Percentiles rank a stretch among this genome's conserved stretches.
phyloP scores from a whole-genome alignment of 2,797 vertebrate genomes.

The Sparus aurata region DNA sequence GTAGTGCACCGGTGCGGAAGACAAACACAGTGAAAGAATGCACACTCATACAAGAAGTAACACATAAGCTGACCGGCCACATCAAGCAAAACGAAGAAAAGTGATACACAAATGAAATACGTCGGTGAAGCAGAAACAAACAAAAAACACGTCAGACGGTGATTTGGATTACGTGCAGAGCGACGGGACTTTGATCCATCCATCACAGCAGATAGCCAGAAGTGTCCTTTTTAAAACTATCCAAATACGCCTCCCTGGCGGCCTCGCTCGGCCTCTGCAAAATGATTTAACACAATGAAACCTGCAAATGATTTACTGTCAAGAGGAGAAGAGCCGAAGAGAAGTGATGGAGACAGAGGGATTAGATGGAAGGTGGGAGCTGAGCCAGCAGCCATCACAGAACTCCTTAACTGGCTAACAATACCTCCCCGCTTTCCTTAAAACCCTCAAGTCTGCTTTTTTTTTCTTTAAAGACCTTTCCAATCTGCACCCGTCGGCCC shows the following conservation, averaged over 20 bases:
- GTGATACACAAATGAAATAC: conserved; percentile 5
- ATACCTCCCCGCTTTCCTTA: not conserved
- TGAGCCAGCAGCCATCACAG: conserved; percentile 42
- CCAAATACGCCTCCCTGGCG: conserved; percentile 15
- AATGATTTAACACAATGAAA: conserved; percentile 34
- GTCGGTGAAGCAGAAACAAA: not conserved
- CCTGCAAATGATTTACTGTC: conserved; percentile 40
- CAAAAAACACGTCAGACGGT: conserved; percentile 10
- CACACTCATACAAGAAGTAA: not conserved
- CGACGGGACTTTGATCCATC: conserved; percentile 40
- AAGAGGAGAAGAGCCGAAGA: not conserved
- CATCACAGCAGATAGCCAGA: conserved; percentile 28
- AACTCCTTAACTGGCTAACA: conserved; percentile 14
- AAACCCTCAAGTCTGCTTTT: not conserved
- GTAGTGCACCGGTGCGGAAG: not conserved
- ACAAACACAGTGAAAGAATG: not conserved
- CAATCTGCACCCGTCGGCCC: not conserved
- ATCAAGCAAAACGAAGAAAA: not conserved
- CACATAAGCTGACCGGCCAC: not conserved
- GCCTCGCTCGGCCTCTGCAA: conserved; percentile 12
- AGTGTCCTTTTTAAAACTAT: conserved; percentile 27
- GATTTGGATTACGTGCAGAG: conserved; percentile 9
- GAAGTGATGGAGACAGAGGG: conserved; percentile 16
- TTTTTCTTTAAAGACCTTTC: not conserved
- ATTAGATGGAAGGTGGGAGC: not conserved